These are phyloP conservation scores for Mylabris sibirica DNA, from an alignment of 2,888 invertebrate genomes.

Conservation along the genomic window DNA sequence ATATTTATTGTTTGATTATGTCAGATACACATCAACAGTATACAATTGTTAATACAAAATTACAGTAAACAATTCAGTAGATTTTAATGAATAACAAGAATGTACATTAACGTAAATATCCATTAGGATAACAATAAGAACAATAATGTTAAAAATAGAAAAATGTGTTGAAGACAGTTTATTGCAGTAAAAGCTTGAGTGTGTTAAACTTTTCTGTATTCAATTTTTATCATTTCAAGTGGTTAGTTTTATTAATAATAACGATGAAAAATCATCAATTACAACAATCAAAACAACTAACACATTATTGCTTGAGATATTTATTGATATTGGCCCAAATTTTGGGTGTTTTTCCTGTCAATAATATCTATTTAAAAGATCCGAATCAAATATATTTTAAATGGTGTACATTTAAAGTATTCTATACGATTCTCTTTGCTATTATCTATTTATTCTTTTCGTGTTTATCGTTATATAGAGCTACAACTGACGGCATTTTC, in stretches of 20 bases:
- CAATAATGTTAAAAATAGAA: not conserved
- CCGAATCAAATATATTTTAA: conserved; percentile 25
- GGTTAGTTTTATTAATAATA: not conserved
- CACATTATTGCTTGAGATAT: conserved; percentile 33
- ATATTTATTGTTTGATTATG: not conserved
- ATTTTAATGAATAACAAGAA: not conserved
- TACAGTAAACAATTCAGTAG: not conserved
- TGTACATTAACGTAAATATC: not conserved
- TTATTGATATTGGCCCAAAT: conserved; percentile 32
- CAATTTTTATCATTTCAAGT: not conserved
- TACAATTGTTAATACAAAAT: not conserved
- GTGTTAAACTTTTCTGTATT: not conserved
- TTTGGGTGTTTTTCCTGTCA: conserved; percentile 36
- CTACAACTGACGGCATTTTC: conserved; percentile 30
- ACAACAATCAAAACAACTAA: not conserved
- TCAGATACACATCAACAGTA: not conserved
- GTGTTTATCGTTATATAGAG: conserved; percentile 32
- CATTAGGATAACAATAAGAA: not conserved
- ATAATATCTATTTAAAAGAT: conserved; percentile 25
- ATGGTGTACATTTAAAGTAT: conserved; percentile 34
- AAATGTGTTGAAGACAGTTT: not conserved
- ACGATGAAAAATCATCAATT: not conserved
- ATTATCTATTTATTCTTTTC: conserved; percentile 29
- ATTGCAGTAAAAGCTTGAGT: not conserved
- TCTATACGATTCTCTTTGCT: conserved; percentile 28